Conservation (phyloP, 2,888 invertebrate species). For the Chironomus riparius region DNA sequence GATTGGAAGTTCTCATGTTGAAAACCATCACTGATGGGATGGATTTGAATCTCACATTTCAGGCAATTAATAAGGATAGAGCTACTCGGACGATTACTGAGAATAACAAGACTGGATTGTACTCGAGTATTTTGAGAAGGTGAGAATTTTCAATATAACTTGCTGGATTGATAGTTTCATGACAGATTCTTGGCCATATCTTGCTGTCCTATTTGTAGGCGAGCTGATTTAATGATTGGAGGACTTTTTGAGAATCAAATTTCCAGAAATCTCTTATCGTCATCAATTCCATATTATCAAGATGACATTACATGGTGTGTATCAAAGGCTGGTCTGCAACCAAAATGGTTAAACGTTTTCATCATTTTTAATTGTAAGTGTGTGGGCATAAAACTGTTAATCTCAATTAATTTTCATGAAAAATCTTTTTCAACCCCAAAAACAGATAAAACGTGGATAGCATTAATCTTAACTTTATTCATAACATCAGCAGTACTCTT, state of each 20-base stretch:
- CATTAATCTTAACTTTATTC: slow-evolving; percentile 30
- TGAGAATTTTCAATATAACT: too few relatives aligned
- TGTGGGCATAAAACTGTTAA: background rate
- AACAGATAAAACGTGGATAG: slow-evolving; percentile 28
- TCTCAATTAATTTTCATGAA: slow-evolving; percentile 29
- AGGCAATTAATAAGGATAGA: background rate
- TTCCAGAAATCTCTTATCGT: slow-evolving; percentile 36
- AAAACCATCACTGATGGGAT: slow-evolving; percentile 37
- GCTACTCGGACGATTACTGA: background rate
- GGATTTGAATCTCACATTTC: slow-evolving; percentile 35
- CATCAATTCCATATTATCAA: slow-evolving; percentile 39
- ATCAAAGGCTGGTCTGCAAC: slow-evolving; percentile 34
- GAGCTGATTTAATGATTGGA: slow-evolving; percentile 38
- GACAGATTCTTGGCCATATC: too few relatives aligned
- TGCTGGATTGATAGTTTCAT: too few relatives aligned
- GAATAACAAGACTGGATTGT: slow-evolving; percentile 7
- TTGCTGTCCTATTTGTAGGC: too few relatives aligned
- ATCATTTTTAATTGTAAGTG: slow-evolving; percentile 10
- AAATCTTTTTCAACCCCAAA: background rate
- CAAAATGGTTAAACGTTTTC: slow-evolving; percentile 36
- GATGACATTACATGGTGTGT: slow-evolving; percentile 43
- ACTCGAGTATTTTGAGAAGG: background rate
- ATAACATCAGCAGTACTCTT: slow-evolving; percentile 29
- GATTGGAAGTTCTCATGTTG: slow-evolving; percentile 38
- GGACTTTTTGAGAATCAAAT: slow-evolving; percentile 40